These are phyloP conservation scores for Pogona vitticeps DNA, from an alignment of 2,113 vertebrate genomes.

Conservation along the genomic window DNA sequence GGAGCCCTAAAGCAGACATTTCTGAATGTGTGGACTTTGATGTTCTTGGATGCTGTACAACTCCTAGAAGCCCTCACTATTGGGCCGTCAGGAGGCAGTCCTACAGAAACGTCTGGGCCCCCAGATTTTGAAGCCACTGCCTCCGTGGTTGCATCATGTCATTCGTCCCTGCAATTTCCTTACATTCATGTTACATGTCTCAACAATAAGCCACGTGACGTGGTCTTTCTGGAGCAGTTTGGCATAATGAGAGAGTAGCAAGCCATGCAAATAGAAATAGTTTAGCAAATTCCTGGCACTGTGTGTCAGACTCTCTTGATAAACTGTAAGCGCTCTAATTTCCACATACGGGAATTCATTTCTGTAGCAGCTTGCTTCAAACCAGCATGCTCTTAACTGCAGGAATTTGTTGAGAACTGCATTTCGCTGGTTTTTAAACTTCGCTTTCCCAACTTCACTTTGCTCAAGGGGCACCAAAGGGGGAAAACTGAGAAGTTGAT, in stretches of 20 bases:
- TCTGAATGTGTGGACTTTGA: too few species aligned
- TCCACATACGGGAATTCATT: neutral
- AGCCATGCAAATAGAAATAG: neutral
- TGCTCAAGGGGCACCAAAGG: neutral
- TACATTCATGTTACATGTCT: neutral
- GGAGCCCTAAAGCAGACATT: neutral
- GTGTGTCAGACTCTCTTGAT: neutral
- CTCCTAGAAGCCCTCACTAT: too few species aligned
- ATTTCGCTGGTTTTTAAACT: neutral
- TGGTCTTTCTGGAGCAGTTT: neutral
- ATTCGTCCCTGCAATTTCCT: neutral
- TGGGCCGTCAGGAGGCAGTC: too few species aligned
- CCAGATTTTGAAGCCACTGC: too few species aligned
- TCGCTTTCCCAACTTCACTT: constrained; percentile 14
- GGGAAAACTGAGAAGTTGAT: constrained; percentile 11
- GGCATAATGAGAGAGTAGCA: neutral
- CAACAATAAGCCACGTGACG: too few species aligned
- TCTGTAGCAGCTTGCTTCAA: neutral
- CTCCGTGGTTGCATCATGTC: neutral
- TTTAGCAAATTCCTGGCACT: neutral
- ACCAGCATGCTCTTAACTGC: neutral
- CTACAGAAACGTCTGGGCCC: too few species aligned
- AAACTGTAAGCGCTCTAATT: neutral
- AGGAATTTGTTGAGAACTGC: neutral
- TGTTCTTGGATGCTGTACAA: too few species aligned